Percentiles rank a stretch among this genome's conserved stretches.
Conservation (phyloP, 30 jellyfish, hydroid and myxozoan species). For the Pseudorhiza aurosa region DNA sequence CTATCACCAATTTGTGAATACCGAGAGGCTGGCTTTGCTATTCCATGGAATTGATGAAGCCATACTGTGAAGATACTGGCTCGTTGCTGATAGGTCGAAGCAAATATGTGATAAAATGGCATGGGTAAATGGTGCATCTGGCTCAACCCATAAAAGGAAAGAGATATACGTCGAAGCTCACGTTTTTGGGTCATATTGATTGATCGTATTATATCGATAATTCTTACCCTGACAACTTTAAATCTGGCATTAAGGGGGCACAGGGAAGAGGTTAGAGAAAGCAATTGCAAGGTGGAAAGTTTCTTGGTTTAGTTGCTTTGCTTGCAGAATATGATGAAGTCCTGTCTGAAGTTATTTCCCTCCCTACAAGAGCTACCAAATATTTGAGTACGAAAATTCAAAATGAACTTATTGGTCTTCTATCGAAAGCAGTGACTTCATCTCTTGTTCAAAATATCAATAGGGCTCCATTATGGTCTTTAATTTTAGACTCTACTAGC, state of each 20-base stretch:
- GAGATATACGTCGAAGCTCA: constrained; percentile 2
- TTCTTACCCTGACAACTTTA: constrained; percentile 26
- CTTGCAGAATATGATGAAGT: constrained; percentile 47
- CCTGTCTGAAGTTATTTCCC: constrained; percentile 40
- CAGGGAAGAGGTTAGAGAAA: constrained; percentile 24
- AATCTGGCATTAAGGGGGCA: constrained; percentile 37
- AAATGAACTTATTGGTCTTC: constrained; percentile 31
- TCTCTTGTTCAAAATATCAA: constrained; percentile 31
- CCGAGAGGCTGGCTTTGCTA: constrained; percentile 49
- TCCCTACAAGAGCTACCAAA: constrained; percentile 41
- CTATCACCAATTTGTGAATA: constrained; percentile 33
- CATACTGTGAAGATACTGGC: constrained; percentile 41
- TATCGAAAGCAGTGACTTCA: constrained; percentile 30
- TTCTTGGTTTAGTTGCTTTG: constrained; percentile 45
- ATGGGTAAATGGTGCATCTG: constrained; percentile 2
- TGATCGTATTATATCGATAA: constrained; percentile 34
- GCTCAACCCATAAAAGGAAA: constrained; percentile 6
- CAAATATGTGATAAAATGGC: constrained; percentile 22
- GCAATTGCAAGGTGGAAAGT: constrained; percentile 54
- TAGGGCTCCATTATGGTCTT: constrained; percentile 7
- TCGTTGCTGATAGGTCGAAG: constrained; percentile 21
- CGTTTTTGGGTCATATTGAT: constrained; percentile 51
- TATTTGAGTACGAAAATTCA: constrained; percentile 44
- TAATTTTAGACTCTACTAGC: constrained; percentile 31
- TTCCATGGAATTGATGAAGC: constrained; percentile 34